These are phyloP conservation scores for Agrochola macilenta DNA, from an alignment of 2,888 invertebrate species.

Conservation along the genomic window DNA sequence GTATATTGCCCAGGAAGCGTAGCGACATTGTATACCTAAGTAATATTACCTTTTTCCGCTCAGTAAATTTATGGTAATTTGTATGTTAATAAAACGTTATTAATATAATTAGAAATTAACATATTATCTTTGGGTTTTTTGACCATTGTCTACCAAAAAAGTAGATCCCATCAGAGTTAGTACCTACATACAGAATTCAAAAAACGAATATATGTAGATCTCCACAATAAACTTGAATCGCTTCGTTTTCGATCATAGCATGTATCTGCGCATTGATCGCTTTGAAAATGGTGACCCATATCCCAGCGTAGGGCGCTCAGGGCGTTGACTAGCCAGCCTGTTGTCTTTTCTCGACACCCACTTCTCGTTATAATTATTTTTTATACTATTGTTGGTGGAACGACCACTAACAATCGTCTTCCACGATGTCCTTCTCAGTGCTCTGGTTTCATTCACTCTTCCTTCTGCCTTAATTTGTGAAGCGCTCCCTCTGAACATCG, in stretches of 20 bases:
- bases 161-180: not conserved
- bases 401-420: not conserved
- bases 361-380: not conserved
- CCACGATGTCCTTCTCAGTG: not conserved
- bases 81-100: not conserved
- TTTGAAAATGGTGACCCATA: not conserved
- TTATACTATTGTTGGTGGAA: not conserved
- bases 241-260: not conserved
- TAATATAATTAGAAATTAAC: not conserved
- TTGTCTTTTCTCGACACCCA: not conserved
- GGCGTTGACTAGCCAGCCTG: not conserved
- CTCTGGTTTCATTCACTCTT: not conserved
- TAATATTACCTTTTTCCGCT: not conserved
- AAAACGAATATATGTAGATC: not conserved
- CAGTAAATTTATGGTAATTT: not conserved
- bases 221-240: not conserved
- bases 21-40: not conserved
- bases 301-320: not conserved
- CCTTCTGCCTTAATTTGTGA: not conserved
- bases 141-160: not conserved
- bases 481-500: not conserved
- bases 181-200: not conserved
- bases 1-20: not conserved
- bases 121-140: not conserved
- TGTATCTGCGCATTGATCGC: not conserved